A percentile compares a stretch with the other conserved stretches of the same genome.
phyloP scores from a whole-genome alignment of 2,797 vertebrate genomes.

The Botia almorhae region DNA sequence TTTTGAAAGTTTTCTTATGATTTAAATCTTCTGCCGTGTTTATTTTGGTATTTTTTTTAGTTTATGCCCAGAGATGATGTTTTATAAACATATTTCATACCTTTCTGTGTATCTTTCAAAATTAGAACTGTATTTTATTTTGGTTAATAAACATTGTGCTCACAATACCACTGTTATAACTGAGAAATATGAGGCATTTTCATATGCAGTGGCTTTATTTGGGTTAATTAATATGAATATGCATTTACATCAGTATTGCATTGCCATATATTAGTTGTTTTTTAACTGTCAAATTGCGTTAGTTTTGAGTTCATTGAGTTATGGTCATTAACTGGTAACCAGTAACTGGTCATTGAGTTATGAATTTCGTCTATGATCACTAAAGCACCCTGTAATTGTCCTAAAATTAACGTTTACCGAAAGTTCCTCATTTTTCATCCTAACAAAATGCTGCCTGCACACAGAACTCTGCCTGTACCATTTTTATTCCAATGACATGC shows the following conservation, averaged over 20 bases:
- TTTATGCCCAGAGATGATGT: not conserved
- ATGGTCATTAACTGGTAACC: too few relatives aligned
- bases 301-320: too few relatives aligned
- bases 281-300: not conserved
- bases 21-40: not conserved
- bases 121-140: not conserved
- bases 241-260: not conserved
- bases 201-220: constrained; percentile 15
- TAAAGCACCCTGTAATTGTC: not conserved
- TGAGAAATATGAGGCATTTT: not conserved
- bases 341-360: not conserved
- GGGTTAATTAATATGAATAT: not conserved
- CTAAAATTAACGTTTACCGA: not conserved
- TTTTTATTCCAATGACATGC: constrained; percentile 35
- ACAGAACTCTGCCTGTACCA: constrained; percentile 4
- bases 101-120: not conserved
- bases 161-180: constrained; percentile 5
- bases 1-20: not conserved
- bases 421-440: not conserved
- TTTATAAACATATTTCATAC: not conserved
- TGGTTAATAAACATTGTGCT: not conserved
- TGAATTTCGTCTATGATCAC: not conserved
- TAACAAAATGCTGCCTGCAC: constrained; percentile 9
- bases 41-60: not conserved
- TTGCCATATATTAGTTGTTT: not conserved